Conservation (phyloP, 2,113 vertebrate species). For the Reinhardtius hippoglossoides region DNA sequence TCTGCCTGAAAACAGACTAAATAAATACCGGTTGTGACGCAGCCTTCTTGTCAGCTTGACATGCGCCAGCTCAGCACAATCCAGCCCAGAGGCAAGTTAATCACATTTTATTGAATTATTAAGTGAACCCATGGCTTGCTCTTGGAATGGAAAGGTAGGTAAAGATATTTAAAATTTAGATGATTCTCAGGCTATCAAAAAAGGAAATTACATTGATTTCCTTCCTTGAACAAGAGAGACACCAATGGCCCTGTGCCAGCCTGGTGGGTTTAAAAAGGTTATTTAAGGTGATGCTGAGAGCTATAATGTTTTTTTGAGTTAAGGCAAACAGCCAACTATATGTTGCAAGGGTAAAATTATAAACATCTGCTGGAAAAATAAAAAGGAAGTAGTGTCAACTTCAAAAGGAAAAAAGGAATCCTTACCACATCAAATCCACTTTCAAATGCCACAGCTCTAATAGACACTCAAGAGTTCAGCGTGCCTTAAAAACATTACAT, state of each 20-base stretch:
- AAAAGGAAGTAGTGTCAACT: slow-evolving; percentile 16
- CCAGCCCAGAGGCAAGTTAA: slow-evolving; percentile 40
- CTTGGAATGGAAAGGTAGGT: slow-evolving; percentile 4
- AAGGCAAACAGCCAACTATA: slow-evolving; percentile 9
- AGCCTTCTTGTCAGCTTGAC: slow-evolving; percentile 28
- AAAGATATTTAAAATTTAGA: slow-evolving; percentile 27
- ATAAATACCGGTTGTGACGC: slow-evolving; percentile 41
- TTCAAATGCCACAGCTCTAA: slow-evolving; percentile 32
- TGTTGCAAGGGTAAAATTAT: slow-evolving; percentile 19
- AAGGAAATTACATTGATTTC: slow-evolving; percentile 43
- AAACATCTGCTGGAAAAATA: slow-evolving; percentile 30
- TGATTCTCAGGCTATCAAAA: slow-evolving; percentile 24
- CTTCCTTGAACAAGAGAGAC: slow-evolving; percentile 5
- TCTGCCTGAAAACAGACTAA: slow-evolving; percentile 39
- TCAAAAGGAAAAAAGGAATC: slow-evolving; percentile 2
- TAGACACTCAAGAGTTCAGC: slow-evolving; percentile 1
- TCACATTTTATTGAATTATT: slow-evolving; percentile 52
- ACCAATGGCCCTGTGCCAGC: not conserved
- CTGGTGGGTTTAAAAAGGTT: slow-evolving; percentile 13
- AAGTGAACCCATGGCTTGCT: slow-evolving; percentile 23
- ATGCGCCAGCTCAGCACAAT: slow-evolving; percentile 23
- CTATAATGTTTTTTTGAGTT: slow-evolving; percentile 31
- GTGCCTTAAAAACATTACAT: slow-evolving; percentile 40
- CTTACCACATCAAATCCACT: slow-evolving; percentile 18
- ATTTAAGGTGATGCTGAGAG: slow-evolving; percentile 29